Percentiles rank a stretch among this genome's conserved stretches.
Evolutionary conservation across 2,113 vertebrate species (phyloP).

Genomic region (Aleadryas rufinucha): DNA sequence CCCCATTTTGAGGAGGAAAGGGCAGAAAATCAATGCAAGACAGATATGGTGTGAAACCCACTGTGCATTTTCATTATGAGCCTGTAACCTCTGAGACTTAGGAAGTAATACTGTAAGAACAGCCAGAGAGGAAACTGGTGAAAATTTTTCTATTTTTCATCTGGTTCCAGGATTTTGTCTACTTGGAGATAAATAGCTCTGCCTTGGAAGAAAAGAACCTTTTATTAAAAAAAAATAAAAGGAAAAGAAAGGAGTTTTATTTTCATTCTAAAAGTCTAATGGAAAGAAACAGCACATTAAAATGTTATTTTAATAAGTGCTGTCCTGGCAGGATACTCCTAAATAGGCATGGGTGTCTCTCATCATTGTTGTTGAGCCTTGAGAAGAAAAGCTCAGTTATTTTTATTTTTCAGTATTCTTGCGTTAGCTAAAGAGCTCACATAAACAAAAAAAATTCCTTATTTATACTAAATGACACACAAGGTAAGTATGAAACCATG

Average conservation of each 20-base stretch:
- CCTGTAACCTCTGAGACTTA: background rate
- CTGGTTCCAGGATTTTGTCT: background rate
- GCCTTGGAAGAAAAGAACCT: background rate
- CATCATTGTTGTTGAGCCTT: background rate
- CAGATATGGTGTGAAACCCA: background rate
- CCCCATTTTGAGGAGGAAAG: background rate
- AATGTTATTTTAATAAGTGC: background rate
- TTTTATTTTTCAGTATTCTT: background rate
- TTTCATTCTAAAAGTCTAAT: slow-evolving; percentile 38
- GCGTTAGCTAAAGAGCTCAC: background rate
- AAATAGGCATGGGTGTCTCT: background rate
- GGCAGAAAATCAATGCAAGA: slow-evolving; percentile 41
- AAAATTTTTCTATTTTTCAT: slow-evolving; percentile 16
- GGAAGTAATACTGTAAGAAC: background rate
- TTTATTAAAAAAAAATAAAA: background rate
- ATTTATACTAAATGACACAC: background rate
- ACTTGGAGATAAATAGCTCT: background rate
- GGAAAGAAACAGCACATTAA: background rate
- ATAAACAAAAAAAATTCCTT: background rate
- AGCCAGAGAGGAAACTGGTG: background rate
- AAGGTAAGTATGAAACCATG: background rate
- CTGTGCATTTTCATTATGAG: background rate
- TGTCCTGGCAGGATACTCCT: background rate
- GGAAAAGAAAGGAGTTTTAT: background rate
- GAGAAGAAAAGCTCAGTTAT: background rate